Evolutionary conservation across 2,113 vertebrate genomes (phyloP), one percentile per base, ranked within the genome.

Genomic region (Speoplatyrhinus poulsoni): DNA sequence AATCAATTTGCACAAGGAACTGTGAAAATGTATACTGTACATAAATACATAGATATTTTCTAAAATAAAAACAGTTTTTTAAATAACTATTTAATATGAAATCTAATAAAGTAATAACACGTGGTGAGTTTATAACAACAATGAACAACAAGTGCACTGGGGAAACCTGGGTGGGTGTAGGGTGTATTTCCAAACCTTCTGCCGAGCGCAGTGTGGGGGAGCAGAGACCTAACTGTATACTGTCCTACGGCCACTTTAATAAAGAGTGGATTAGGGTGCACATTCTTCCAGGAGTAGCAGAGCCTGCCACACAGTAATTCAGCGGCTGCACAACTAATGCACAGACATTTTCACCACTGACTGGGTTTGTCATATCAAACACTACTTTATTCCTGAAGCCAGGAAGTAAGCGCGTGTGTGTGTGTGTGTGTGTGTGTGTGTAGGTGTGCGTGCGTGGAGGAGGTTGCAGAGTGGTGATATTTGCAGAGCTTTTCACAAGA

Each of bases 191-290:
- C 32, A 73, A 83, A 81, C 69, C 71, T 70, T 79, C 70, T 75
- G 69, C 74, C 78, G 77, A 80, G 70, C 83, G 79, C 75, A 76
- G 70, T 65, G 71, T 54, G 68, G 79, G 68, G 69, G 70, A 72
- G 69, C 66, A 58, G 82, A 85, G 81, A 79, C 77, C 85, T 82
- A 26, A 26, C 26, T 26, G 26, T 26, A 82, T 66, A 70, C 82
- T 17, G 13, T 75, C 67, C 73, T 80, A 54, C 79, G 85, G 85
- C 78, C 76, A 73, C 82, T 89, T 89, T 90, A 88, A 90, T 90
- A 91, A 90, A 89, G 84, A 80, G 67, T 69, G 88, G 88, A 89
- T 90, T 90, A 88, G 83, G 82, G 73, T 64, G 74, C 65, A 73
- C 80, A 88, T 87, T 88, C 81, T 80, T 85, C 64, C 56, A 74